Base-by-base conservation (phyloP, 2,113 vertebrate species). In the Echinops telfairi region DNA sequence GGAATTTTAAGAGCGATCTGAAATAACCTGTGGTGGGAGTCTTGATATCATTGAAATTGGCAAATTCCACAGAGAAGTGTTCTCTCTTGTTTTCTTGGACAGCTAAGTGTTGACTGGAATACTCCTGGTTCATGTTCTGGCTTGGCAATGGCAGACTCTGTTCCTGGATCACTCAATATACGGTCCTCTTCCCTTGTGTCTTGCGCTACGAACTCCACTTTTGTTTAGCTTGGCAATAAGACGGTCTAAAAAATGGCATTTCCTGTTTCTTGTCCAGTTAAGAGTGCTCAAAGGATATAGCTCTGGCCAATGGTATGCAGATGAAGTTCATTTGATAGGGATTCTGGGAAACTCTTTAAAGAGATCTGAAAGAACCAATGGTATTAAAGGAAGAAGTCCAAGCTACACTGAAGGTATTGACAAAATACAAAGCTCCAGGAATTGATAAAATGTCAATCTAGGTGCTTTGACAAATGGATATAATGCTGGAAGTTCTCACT, bases 141-240 rank as follows among this genome's bases (percentile, higher is more conserved):
- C 64, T 68, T 62, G 36, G 68, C 68, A 66, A 80, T 62, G 27
- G 53, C 33, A 36, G 73, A 47, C 20, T 9, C 22, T 1, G 27
- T 40, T 76, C 31, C 10, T 36, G 57, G 20, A 20, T 91, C 88
- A 33, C 15, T 70, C 22, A 47, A 0, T 64, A n/a, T 36, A 40
- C 83, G 19, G 27, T 62, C 25, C 70, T 22, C 14, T 71, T 27
- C 38, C 43, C 22, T 60, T n/a, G 47, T 27, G 73, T 86, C 66
- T 43, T n/a, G 64, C 53, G 85, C 20, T 7, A 88, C 53, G 70
- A 57, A 75, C 79, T 82, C 31, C 31, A 64, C n/a, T 25, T 78
- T 47, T 88, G 60, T 62, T 78, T 87, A 64, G 53, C 40, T 91
- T 82, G 95, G 88, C 85, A 66, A 0, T 1, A 40, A 82, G 25